phyloP scores from a whole-genome alignment of 1,140 invertebrate species.

The Zaprionus nigranus region DNA sequence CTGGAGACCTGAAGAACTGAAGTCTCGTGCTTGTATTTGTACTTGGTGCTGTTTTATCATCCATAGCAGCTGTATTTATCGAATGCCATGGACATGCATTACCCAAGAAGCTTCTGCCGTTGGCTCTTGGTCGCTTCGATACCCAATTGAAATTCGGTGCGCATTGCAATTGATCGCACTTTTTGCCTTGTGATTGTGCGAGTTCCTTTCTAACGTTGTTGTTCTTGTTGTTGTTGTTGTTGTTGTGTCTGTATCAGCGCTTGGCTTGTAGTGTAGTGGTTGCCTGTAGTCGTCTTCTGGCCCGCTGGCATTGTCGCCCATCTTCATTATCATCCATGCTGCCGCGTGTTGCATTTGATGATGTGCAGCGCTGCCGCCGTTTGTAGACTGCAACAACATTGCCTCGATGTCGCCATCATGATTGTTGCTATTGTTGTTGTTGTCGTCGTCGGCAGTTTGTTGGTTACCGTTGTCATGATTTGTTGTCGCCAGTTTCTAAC shows the following conservation, averaged over 20 bases:
- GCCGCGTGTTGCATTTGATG: conserved; percentile 65
- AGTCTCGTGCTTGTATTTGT: conserved; percentile 11
- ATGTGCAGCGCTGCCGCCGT: conserved; percentile 48
- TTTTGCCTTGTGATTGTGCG: conserved; percentile 70
- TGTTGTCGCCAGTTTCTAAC: conserved; percentile 65
- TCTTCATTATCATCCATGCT: conserved; percentile 71
- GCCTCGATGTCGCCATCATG: conserved; percentile 36
- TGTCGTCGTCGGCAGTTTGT: conserved; percentile 60
- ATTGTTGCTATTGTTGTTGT: conserved; percentile 20
- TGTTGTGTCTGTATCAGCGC: background rate
- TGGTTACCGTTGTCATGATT: conserved; percentile 64
- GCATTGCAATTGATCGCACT: conserved; percentile 81
- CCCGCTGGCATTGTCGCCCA: conserved; percentile 72
- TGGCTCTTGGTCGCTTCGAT: conserved; percentile 26
- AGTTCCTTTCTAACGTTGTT: conserved; percentile 72
- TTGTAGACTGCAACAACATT: conserved; percentile 29
- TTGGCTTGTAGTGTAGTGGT: background rate
- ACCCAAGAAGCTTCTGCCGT: conserved; percentile 27
- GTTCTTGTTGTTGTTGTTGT: conserved; percentile 16
- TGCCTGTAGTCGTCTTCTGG: conserved; percentile 33
- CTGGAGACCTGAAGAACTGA: background rate
- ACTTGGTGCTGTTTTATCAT: conserved; percentile 33
- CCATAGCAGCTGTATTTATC: conserved; percentile 65
- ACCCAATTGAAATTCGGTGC: conserved; percentile 78
- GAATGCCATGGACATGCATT: conserved; percentile 54